phyloP scores from a whole-genome alignment of 2,113 vertebrate genomes.

The Saccopteryx bilineata region DNA sequence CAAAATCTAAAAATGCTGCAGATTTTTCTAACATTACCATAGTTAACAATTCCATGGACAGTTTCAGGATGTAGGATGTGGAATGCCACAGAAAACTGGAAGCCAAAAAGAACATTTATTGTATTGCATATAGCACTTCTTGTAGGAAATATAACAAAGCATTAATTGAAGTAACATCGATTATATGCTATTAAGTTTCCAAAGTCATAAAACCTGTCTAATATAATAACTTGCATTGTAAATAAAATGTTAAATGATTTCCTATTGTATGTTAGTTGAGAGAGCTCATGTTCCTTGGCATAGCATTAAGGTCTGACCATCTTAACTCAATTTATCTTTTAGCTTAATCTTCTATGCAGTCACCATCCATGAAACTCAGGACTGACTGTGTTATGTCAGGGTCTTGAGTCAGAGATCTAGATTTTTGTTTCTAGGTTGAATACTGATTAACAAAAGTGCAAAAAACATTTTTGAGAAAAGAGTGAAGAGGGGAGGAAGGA shows the following conservation, averaged over 20 bases:
- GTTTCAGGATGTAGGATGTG: background rate
- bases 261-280: background rate
- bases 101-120: background rate
- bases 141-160: conserved; percentile 24
- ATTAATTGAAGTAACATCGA: conserved; percentile 13
- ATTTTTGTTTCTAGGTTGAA: conserved; percentile 24
- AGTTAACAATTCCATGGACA: background rate
- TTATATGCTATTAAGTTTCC: conserved; percentile 38
- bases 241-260: conserved; percentile 49
- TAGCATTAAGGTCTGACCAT: background rate
- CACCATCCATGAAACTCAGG: background rate
- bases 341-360: background rate
- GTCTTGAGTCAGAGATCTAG: background rate
- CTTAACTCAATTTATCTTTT: background rate
- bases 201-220: conserved; percentile 51
- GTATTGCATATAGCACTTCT: background rate
- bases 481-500: too few species aligned
- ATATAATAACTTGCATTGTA: conserved; percentile 16
- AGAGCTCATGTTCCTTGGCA: background rate
- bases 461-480: background rate
- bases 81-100: background rate
- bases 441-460: background rate
- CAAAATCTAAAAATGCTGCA: background rate
- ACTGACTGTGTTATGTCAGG: background rate
- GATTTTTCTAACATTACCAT: conserved; percentile 5